Base-by-base conservation (phyloP, 2,113 vertebrate species). In the Anser cygnoides region DNA sequence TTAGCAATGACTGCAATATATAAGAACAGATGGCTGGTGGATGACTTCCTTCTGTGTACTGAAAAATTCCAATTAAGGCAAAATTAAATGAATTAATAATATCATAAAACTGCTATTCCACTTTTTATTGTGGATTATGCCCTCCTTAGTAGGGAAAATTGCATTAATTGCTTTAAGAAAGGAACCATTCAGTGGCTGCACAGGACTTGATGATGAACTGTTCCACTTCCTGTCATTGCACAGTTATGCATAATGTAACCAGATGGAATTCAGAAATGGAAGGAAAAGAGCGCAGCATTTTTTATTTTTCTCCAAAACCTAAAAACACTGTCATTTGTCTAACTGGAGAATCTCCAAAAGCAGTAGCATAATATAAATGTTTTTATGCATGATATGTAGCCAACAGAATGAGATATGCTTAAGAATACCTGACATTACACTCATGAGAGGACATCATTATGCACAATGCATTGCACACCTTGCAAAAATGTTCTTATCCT, bases 81-180 rank as follows among this genome's bases (percentile, higher is more conserved):
- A 95, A 93, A 96, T 93, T 84, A 94, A 95, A 93, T 78, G 35
- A 92, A 95, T 93, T 95, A 93, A 92, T 95, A 96, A 94, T 91
- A 85, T 76, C 66, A 95, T 92, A 95, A 96, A 96, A 84, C 44
- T 91, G 28, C 54, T 96, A 89, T 93, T 94, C 89, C 35, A 89
- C 84, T 79, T 96, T 93, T 95, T 95, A 87, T 59, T 79, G 73
- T 89, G 70, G 86, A 93, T 95, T 96, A 95, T 79, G 37, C 58
- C 59, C 80, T 96, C 73, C 75, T 84, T 82, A 92, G 62, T 49
- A 76, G 43, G 54, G 70, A 95, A 95, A 94, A 96, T 84, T 75
- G 31, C 66, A 91, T 89, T 93, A 96, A 95, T 94, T 94, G 19
- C 70, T 92, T 89, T 77, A 95, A 93, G 86, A 96, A 93, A 94